phyloP scores from a whole-genome alignment of 2,113 vertebrate species.

The Oryzias woworae region DNA sequence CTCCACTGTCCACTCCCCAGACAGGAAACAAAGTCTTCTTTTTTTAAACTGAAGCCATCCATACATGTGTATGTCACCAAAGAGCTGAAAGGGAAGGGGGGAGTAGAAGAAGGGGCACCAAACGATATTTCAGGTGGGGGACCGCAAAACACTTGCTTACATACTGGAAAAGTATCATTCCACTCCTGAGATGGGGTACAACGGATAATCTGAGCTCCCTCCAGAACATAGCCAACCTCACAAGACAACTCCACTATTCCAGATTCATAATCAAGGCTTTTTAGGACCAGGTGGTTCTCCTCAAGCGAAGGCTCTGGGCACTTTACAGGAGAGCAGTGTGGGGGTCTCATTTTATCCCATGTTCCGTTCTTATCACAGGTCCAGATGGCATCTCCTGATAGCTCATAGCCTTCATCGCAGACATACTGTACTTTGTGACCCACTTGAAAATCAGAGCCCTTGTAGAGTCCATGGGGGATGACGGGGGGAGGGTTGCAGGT shows the following conservation, averaged over 20 bases:
- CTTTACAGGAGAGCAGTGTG: conserved; percentile 85
- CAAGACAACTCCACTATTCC: conserved; percentile 88
- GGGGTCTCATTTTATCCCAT: conserved; percentile 85
- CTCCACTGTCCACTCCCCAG: conserved; percentile 87
- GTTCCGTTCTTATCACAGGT: conserved; percentile 89
- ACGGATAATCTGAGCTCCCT: conserved; percentile 84
- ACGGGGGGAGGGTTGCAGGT: conserved; percentile 87
- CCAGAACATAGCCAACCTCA: conserved; percentile 86
- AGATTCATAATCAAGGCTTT: conserved; percentile 78
- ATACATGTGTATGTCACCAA: conserved; percentile 86
- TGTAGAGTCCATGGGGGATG: conserved; percentile 81
- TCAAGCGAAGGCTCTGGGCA: conserved; percentile 90
- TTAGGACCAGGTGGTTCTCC: conserved; percentile 89
- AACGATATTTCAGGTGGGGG: conserved; percentile 87
- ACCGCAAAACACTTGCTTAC: conserved; percentile 85
- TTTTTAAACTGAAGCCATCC: conserved; percentile 87
- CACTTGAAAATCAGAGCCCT: conserved; percentile 84
- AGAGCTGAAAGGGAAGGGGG: conserved; percentile 80
- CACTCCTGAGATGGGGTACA: conserved; percentile 87
- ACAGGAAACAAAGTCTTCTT: conserved; percentile 78
- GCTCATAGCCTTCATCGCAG: conserved; percentile 92
- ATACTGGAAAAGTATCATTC: conserved; percentile 93
- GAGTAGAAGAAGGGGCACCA: conserved; percentile 75
- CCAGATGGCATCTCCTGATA: conserved; percentile 85
- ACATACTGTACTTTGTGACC: conserved; percentile 88